These are phyloP conservation scores for Aeoliscus strigatus DNA, from an alignment of 2,797 vertebrate genomes.

Conservation along the genomic window DNA sequence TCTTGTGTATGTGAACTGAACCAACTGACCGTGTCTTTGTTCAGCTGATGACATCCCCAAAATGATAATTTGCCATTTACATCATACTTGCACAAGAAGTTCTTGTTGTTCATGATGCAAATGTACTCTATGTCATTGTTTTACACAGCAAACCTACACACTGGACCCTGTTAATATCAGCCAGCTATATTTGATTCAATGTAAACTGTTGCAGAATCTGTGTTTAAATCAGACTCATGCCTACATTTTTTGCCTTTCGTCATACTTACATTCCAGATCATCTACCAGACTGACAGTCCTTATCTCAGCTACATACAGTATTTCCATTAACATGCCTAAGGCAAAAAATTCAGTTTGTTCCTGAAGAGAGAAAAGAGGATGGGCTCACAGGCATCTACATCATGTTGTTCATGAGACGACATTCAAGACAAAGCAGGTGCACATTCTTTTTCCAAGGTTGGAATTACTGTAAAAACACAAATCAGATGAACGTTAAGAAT, in stretches of 20 bases:
- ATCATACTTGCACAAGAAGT: no score
- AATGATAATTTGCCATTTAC: no score
- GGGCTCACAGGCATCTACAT: constrained; percentile 8
- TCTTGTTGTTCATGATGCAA: no score
- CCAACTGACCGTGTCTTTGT: no score
- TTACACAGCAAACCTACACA: no score
- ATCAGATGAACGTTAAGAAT: constrained; percentile 44
- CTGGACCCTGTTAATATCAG: no score
- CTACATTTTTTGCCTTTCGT: constrained; percentile 23
- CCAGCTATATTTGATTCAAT: no score
- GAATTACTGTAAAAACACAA: constrained; percentile 30
- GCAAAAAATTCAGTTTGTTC: constrained; percentile 8
- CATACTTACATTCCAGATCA: constrained; percentile 28
- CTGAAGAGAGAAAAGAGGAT: constrained; percentile 12
- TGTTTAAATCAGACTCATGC: not conserved
- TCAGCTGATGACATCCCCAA: no score
- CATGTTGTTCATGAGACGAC: constrained; percentile 10
- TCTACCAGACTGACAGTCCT: constrained; percentile 16
- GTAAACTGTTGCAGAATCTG: no score
- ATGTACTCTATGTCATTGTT: no score
- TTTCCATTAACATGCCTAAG: constrained; percentile 15
- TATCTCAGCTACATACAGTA: constrained; percentile 15
- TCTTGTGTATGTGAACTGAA: no score
- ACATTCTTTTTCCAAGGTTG: constrained; percentile 31
- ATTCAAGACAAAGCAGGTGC: constrained; percentile 42